A percentile compares a stretch with the other conserved stretches of the same genome.
phyloP scores from a whole-genome alignment of 2,797 vertebrate species.

The Danionella dracula region DNA sequence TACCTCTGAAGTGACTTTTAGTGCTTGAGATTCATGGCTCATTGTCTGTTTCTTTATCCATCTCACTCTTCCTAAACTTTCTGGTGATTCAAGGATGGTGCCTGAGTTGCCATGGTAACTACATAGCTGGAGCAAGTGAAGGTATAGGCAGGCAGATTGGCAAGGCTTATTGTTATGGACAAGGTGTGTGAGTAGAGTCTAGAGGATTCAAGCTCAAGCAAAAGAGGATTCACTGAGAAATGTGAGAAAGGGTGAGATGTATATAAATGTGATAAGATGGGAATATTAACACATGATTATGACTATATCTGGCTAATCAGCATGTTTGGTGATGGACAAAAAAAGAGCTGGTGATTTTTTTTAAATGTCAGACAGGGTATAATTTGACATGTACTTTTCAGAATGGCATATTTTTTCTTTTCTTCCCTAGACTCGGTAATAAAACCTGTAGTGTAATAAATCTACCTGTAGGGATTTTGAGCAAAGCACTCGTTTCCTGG shows the following conservation, averaged over 20 bases:
- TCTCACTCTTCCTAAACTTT: not conserved
- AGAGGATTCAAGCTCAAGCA: not conserved
- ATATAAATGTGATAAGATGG: not conserved
- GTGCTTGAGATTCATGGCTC: not conserved
- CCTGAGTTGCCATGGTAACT: constrained; percentile 34
- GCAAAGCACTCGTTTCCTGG: no score
- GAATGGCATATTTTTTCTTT: no score
- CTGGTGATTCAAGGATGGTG: constrained; percentile 13
- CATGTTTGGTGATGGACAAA: not conserved
- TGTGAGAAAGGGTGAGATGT: not conserved
- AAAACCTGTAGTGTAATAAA: no score
- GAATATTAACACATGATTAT: not conserved
- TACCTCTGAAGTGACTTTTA: not conserved
- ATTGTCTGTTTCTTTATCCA: not conserved
- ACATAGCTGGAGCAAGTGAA: not conserved
- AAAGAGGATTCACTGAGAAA: constrained; percentile 1
- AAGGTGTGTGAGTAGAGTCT: constrained; percentile 6
- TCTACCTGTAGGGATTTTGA: no score
- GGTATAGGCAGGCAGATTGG: constrained; percentile 2
- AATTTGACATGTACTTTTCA: no score
- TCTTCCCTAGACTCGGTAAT: no score
- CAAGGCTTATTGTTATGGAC: constrained; percentile 13
- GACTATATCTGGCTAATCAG: not conserved
- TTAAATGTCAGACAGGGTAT: no score
- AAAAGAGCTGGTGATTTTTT: not conserved